Base-by-base conservation (phyloP, 2,113 vertebrate species). In the Tragulus kanchil region DNA sequence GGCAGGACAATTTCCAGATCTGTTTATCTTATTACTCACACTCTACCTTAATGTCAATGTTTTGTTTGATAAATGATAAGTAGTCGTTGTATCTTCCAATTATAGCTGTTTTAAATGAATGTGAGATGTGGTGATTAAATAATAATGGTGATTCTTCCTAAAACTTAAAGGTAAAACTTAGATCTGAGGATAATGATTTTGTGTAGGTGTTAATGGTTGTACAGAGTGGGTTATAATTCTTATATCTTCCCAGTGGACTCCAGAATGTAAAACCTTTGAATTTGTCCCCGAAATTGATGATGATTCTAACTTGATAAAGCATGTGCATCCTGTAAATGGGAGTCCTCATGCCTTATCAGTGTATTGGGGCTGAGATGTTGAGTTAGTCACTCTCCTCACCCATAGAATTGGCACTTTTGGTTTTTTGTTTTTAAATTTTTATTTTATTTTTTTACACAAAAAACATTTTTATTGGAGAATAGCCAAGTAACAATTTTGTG, bases 61-160 rank as follows among this genome's bases (percentile, higher is more conserved):
- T 90, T 92, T 90, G 71, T 87, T 93, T 93, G 82, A 82, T 90
- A 78, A 15, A 28, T 90, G 85, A 45, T 86, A 93, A 95, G 71
- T 75, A 79, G 19, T 65, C 85, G 17, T 94, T 75, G 59, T 65
- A 50, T 62, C 56, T n/a, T 88, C 12, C 48, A 97, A 45, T 95
- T 88, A 85, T 3, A 79, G 14, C 31, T 71, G 28, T 89, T 93
- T 85, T 36, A 89, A 23, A 45, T 6, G 19, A 94, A 45, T 58
- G 15, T 84, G 31, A 93, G 62, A 77, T 89, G 64, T 79, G 11
- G 16, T 95, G 83, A 54, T 45, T 50, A 95, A 88, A 85, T 36
- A 67, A 89, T 36, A 48, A 71, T 78, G 42, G 11, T 59, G 88
- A 85, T 78, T 81, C 28, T 45, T 86, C 58, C 54, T 31, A 67